These are phyloP conservation scores for Sinelater perroti DNA, from an alignment of 2,888 invertebrate species.

Conservation along the genomic window DNA sequence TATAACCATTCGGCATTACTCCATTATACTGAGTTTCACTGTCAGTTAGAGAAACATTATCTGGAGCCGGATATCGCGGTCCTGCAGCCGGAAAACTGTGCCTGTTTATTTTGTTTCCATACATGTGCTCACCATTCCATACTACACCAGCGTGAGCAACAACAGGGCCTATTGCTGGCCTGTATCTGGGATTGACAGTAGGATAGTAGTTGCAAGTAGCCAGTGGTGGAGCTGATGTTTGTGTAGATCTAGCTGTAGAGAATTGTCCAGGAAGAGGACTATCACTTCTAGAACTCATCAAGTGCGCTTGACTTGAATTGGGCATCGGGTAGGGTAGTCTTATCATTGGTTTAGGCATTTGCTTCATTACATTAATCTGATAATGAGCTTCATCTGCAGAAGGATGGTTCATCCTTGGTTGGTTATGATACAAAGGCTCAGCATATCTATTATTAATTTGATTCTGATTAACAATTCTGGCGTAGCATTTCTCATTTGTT, in stretches of 20 bases:
- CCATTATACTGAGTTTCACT: constrained; percentile 54
- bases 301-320: constrained; percentile 47
- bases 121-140: constrained; percentile 52
- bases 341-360: constrained; percentile 47
- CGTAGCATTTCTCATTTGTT: constrained; percentile 50
- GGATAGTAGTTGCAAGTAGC: constrained; percentile 52
- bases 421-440: constrained; percentile 54
- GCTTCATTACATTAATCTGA: constrained; percentile 46
- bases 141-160: constrained; percentile 43
- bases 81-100: constrained; percentile 55
- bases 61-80: constrained; percentile 51
- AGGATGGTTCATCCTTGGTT: constrained; percentile 46
- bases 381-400: constrained; percentile 52
- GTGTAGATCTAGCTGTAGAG: constrained; percentile 58
- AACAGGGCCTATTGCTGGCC: constrained; percentile 50
- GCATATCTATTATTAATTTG: constrained; percentile 58
- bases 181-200: constrained; percentile 48
- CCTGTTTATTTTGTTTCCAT: constrained; percentile 53
- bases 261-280: constrained; percentile 58
- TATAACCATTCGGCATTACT: constrained; percentile 51
- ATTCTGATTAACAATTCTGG: constrained; percentile 56
- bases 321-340: constrained; percentile 47
- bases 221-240: constrained; percentile 53
- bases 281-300: constrained; percentile 56
- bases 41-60: constrained; percentile 54